Percentiles rank a stretch among this genome's conserved stretches.
These are phyloP conservation scores for Lophius americanus DNA, from an alignment of 2,797 vertebrate species.

Conservation along the genomic window DNA sequence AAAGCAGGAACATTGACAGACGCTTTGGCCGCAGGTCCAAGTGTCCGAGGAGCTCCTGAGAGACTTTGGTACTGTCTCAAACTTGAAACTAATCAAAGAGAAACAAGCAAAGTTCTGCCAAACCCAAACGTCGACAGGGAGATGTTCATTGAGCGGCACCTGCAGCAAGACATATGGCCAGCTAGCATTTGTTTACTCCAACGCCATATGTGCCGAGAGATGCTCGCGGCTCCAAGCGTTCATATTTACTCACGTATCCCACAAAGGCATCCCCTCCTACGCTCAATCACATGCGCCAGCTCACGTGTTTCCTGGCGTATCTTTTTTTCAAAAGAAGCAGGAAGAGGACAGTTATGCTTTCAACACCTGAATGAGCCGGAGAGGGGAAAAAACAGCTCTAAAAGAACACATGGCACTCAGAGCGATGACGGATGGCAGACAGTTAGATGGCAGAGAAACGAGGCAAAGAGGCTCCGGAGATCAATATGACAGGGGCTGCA, in stretches of 20 bases:
- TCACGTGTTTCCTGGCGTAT: slow-evolving; percentile 2
- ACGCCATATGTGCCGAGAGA: slow-evolving; percentile 29
- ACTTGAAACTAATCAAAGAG: not conserved
- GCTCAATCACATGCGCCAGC: slow-evolving; percentile 27
- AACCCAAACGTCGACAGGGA: slow-evolving; percentile 30
- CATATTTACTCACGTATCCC: slow-evolving; percentile 21
- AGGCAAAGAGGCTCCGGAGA: slow-evolving; percentile 45
- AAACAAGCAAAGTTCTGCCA: not conserved
- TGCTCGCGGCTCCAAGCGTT: slow-evolving; percentile 11
- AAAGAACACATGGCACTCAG: slow-evolving; percentile 25
- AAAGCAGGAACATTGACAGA: too few species aligned
- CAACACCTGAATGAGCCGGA: slow-evolving; percentile 21
- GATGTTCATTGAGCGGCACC: slow-evolving; percentile 40
- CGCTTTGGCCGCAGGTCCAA: not conserved
- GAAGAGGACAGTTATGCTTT: slow-evolving; percentile 19
- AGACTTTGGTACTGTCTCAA: not conserved
- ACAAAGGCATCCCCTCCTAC: slow-evolving; percentile 7
- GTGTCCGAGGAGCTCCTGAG: not conserved
- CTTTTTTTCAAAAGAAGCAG: slow-evolving; percentile 18
- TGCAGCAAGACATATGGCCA: slow-evolving; percentile 45
- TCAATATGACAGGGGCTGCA: slow-evolving; percentile 39
- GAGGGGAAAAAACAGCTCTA: slow-evolving; percentile 10
- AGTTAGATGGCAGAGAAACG: too few species aligned
- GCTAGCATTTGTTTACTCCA: slow-evolving; percentile 51
- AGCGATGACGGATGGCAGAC: slow-evolving; percentile 39